Percentiles rank a stretch among this genome's conserved stretches.
Conservation (phyloP, 2,113 vertebrate species). For the Protobothrops flavoviridis region DNA sequence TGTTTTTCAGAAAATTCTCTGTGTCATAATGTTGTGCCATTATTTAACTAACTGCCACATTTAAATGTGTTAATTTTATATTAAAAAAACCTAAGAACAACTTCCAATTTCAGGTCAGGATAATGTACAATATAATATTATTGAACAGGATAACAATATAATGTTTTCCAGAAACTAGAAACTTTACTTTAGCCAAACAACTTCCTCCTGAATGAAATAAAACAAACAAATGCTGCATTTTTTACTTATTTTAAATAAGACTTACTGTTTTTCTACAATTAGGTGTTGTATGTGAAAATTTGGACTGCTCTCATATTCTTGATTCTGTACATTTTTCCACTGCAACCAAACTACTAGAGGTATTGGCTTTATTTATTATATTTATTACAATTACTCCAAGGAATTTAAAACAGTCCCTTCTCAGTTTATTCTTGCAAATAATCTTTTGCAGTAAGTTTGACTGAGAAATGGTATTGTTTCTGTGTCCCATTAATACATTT, state of each 20-base stretch:
- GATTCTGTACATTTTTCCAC: conserved; percentile 76
- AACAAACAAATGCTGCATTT: neutral
- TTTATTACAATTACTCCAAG: neutral
- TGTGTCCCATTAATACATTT: neutral
- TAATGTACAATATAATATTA: neutral
- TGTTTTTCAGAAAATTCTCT: neutral
- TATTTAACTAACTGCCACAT: neutral
- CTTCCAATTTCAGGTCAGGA: neutral
- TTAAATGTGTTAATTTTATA: neutral
- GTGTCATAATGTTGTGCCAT: neutral
- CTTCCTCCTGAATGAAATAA: neutral
- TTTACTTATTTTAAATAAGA: conserved; percentile 1
- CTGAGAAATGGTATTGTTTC: neutral
- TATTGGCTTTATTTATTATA: conserved; percentile 48
- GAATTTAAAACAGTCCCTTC: neutral
- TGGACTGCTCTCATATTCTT: conserved; percentile 83
- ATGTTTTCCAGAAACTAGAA: neutral
- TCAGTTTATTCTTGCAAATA: neutral
- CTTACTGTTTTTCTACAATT: conserved; percentile 41
- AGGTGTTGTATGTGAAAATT: conserved; percentile 83
- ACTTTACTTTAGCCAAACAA: neutral
- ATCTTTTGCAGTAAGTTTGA: neutral
- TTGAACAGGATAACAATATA: neutral
- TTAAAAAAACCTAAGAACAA: neutral
- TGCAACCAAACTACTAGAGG: conserved; percentile 84